A percentile compares a stretch with the other conserved stretches of the same genome.
Conservation (phyloP, 2,113 vertebrate genomes). For the Poeciliopsis prolifica region DNA sequence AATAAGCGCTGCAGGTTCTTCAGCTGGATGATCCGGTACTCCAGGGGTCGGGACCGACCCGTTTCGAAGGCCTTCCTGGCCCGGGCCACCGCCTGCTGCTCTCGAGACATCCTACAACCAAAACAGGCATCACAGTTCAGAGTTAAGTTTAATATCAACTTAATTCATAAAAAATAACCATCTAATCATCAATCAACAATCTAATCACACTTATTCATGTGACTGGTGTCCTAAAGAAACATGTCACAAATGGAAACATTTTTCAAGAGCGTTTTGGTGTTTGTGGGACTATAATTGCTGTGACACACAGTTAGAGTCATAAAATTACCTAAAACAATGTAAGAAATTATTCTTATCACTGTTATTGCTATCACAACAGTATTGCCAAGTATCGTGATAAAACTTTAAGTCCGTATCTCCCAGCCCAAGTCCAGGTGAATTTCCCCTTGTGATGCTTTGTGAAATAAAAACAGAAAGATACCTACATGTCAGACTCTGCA, state of each 20-base stretch:
- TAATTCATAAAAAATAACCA: not conserved
- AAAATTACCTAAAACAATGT: too few species aligned
- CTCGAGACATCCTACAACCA: constrained; percentile 75
- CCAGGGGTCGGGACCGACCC: constrained; percentile 80
- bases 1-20: constrained; percentile 83
- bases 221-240: too few species aligned
- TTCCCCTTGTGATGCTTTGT: not conserved
- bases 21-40: constrained; percentile 86
- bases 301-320: too few species aligned
- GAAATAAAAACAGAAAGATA: not conserved
- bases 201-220: too few species aligned
- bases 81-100: constrained; percentile 75
- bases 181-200: too few species aligned
- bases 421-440: not conserved
- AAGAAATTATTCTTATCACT: too few species aligned
- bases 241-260: too few species aligned
- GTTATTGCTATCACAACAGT: too few species aligned
- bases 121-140: not conserved
- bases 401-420: too few species aligned
- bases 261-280: too few species aligned
- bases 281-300: too few species aligned
- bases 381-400: too few species aligned
- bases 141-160: not conserved
- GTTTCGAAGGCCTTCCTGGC: constrained; percentile 84
- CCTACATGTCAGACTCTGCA: not conserved